Evolutionary conservation across 2,113 vertebrate species (phyloP), one percentile per base, ranked within the genome.

Genomic region (Tupaia tana): DNA sequence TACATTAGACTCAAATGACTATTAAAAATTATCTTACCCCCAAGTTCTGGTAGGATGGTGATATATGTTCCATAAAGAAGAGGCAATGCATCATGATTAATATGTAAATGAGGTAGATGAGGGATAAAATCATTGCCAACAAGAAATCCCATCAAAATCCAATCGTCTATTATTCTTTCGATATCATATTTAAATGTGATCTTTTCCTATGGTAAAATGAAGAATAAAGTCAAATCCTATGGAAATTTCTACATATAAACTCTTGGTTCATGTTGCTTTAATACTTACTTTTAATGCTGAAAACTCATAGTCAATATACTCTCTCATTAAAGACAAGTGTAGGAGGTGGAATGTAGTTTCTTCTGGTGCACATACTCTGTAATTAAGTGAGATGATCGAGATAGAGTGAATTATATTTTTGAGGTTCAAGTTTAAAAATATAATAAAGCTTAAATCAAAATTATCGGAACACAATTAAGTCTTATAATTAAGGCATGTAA

Each of bases 71-170:
- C 99, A 98, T 99, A 99, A 96, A 99, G 99, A 95, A 99, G 98
- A 0, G 99, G 99, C 98, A 99, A 98, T 97, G 99, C 99, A 95
- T 99, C 99, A 92, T 99, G 99, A 97, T 99, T 99, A 98, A 99
- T 99, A 98, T 99, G 99, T 91, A 99, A 99, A 98, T 99, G 98
- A 98, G 99, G 99, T 98, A 99, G 99, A 98, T 99, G 99, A 98
- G 99, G 99, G 97, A 99, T 99, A 98, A 99, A 99, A 98, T 99
- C 99, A 96, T 99, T 99, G 96, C 99, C 99, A 93, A 99, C 99
- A 74, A 99, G 99, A 98, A 99, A 99, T 94, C 99, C 99, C 99
- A 99, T 99, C 97, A 99, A 98, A 97, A 99, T 99, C 99, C 99
- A 99, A 98, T 99, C 99, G 94, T 99, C 99, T 98, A 99, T 99